Conservation (phyloP, 2,888 invertebrate species). For the Diploptera punctata region DNA sequence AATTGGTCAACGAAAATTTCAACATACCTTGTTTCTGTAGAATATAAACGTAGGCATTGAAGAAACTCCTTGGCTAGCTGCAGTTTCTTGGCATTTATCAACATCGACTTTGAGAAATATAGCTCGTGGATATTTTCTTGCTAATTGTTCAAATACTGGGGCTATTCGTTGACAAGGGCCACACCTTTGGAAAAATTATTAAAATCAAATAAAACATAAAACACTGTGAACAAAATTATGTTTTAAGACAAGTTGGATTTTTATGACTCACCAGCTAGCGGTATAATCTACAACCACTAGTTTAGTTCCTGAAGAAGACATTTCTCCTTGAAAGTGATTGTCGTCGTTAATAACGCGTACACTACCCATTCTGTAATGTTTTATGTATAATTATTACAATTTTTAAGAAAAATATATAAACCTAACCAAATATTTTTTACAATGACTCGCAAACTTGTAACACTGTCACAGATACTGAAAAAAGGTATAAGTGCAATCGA, state of each 20-base stretch:
- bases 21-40: constrained; percentile 76
- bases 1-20: too few species aligned
- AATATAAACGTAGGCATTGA: constrained; percentile 99
- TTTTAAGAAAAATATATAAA: too few species aligned
- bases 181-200: constrained; percentile 72
- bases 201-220: constrained; percentile 32
- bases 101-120: constrained; percentile 96
- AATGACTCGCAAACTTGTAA: constrained; percentile 20
- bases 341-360: constrained; percentile 75
- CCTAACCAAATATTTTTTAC: not conserved
- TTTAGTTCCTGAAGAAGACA: constrained; percentile 84
- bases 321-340: constrained; percentile 83
- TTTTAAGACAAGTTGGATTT: constrained; percentile 7
- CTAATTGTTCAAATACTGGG: constrained; percentile 88
- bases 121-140: constrained; percentile 85
- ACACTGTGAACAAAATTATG: constrained; percentile 5
- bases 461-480: too few species aligned
- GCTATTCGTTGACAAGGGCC: constrained; percentile 96
- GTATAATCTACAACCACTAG: constrained; percentile 95
- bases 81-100: constrained; percentile 90
- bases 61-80: constrained; percentile 85
- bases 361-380: constrained; percentile 31
- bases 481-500: too few species aligned
- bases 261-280: constrained; percentile 81
- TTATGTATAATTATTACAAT: too few species aligned